Base-by-base conservation (phyloP, 2,888 invertebrate species). In the Mesochorus sp. region DNA sequence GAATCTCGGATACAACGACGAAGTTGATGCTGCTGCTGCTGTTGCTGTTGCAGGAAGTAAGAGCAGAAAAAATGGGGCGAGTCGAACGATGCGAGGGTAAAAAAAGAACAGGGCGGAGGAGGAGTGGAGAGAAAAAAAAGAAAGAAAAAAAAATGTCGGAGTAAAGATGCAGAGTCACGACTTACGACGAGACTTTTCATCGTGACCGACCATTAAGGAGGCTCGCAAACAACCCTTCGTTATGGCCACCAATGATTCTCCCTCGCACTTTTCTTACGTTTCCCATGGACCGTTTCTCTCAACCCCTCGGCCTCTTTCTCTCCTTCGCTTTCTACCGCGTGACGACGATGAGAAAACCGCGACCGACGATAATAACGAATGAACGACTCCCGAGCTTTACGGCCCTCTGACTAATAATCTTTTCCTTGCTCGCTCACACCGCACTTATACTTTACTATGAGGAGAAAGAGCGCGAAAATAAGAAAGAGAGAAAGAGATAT, bases 181-280 rank as follows among this genome's bases (percentile, higher is more conserved):
- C 82, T 84, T 80, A 80, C 80, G 80, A 81, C 76, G 81, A 82
- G 83, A 83, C 83, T 86, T 86, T 84, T 84, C 83, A 82, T 81
- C 79, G 80, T 79, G 80, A 73, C 64, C 57, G 80, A 76, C 84
- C 85, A 85, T 87, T 87, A 87, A 87, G 86, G 85, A 80, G 81
- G 81, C 82, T 84, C 77, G 82, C 80, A 86, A 86, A 85, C 85
- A 86, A 84, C 84, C 82, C 82, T 85, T 85, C 85, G 83, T 87
- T 87, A 87, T 85, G 84, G 85, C 84, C 82, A 51, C 76, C 71
- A 37, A 55, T 51, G 39, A 34, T 19, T 68, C 39, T 71, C 59
- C 49, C 59, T 39, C 53, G 70, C 55, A 42, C 66, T 42, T 24
- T 73, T 37, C 39, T 39, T 51, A n/a, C 12, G 47, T 55, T 17